Evolutionary conservation across 1,140 invertebrate genomes (phyloP).

Genomic region (Pseudomyrmex concolor): DNA sequence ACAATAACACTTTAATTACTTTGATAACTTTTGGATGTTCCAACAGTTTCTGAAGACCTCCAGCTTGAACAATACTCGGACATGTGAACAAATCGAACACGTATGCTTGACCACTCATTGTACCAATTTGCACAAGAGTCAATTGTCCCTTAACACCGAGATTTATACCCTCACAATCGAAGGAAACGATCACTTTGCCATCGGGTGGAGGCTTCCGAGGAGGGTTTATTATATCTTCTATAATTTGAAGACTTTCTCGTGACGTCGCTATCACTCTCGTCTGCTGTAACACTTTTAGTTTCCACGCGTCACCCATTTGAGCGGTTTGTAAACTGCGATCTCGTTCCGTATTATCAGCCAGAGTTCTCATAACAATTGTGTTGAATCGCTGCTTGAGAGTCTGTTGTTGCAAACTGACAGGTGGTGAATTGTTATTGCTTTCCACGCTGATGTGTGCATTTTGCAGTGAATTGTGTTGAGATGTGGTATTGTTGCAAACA

Average conservation of each 20-base stretch:
- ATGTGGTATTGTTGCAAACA: conserved; percentile 72
- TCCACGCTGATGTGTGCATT: conserved; percentile 65
- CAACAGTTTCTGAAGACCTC: conserved; percentile 92
- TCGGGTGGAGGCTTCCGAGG: conserved; percentile 85
- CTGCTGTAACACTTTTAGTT: conserved; percentile 91
- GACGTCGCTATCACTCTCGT: conserved; percentile 91
- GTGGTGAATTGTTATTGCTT: conserved; percentile 77
- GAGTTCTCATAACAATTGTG: conserved; percentile 93
- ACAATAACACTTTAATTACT: conserved; percentile 84
- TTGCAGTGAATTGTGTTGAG: conserved; percentile 78
- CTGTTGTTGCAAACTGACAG: conserved; percentile 86
- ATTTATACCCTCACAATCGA: conserved; percentile 97
- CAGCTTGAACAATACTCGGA: conserved; percentile 91
- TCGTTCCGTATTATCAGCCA: conserved; percentile 95
- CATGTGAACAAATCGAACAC: conserved; percentile 96
- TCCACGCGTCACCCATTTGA: conserved; percentile 90
- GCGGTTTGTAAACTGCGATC: conserved; percentile 88
- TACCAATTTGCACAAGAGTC: conserved; percentile 94
- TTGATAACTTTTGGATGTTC: conserved; percentile 94
- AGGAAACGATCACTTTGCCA: conserved; percentile 88
- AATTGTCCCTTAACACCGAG: conserved; percentile 93
- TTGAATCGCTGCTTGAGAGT: conserved; percentile 94
- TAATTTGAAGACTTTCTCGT: conserved; percentile 91
- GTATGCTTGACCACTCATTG: conserved; percentile 91
- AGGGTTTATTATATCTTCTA: conserved; percentile 91